Percentiles rank a stretch among this genome's conserved stretches.
Evolutionary conservation across 2,113 vertebrate species (phyloP).

Genomic region (Platichthys flesus): DNA sequence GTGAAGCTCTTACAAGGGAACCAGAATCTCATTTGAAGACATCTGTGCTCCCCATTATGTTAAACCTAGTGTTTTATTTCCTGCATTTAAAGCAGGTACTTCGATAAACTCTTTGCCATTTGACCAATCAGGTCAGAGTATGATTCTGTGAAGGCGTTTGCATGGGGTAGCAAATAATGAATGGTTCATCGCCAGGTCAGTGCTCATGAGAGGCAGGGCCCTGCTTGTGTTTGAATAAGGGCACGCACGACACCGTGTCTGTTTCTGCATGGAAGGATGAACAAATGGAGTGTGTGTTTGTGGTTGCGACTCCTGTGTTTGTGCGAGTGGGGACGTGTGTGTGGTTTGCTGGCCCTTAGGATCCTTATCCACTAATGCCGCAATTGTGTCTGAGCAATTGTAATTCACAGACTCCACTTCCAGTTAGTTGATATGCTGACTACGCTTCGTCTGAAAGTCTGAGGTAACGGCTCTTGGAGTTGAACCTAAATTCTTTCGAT

Average conservation of each 20-base stretch:
- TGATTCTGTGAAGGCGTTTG: slow-evolving; percentile 47
- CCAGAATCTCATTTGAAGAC: slow-evolving; percentile 11
- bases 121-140: slow-evolving; percentile 14
- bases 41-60: neutral
- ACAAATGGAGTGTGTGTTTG: slow-evolving; percentile 63
- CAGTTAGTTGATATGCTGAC: slow-evolving; percentile 56
- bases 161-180: slow-evolving; percentile 58
- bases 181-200: slow-evolving; percentile 75
- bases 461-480: slow-evolving; percentile 45
- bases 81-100: slow-evolving; percentile 25
- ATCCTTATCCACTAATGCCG: slow-evolving; percentile 60
- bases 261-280: slow-evolving; percentile 72
- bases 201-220: slow-evolving; percentile 52
- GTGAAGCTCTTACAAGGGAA: neutral
- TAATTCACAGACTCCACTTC: slow-evolving; percentile 57
- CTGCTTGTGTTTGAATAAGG: slow-evolving; percentile 74
- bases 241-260: slow-evolving; percentile 68
- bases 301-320: slow-evolving; percentile 24
- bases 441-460: slow-evolving; percentile 40
- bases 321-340: slow-evolving; percentile 35
- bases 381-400: slow-evolving; percentile 57
- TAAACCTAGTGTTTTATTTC: slow-evolving; percentile 28
- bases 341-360: slow-evolving; percentile 53
- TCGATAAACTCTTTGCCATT: slow-evolving; percentile 1
- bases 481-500: slow-evolving; percentile 16